phyloP scores from a whole-genome alignment of 2,888 invertebrate genomes.

The Euzophera pinguis region DNA sequence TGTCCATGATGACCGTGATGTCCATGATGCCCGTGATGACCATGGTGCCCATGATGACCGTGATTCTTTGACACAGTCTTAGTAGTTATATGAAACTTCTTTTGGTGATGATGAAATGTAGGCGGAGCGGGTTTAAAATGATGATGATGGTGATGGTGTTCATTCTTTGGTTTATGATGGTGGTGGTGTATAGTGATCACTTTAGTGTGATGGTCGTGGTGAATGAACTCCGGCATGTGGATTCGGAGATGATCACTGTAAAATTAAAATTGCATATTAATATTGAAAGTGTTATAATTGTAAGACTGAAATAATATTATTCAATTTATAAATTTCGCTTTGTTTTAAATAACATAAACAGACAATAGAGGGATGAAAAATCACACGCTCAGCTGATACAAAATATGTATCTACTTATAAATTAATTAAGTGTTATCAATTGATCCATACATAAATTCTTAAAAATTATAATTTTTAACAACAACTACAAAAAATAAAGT shows the following conservation, averaged over 20 bases:
- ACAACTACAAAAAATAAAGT: no score
- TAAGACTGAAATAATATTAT: background rate
- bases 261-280: constrained; percentile 26
- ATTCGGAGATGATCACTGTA: constrained; percentile 79
- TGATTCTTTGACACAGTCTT: constrained; percentile 47
- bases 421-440: no score
- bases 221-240: constrained; percentile 80
- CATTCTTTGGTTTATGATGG: constrained; percentile 70
- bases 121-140: constrained; percentile 43
- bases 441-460: no score
- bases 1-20: constrained; percentile 23
- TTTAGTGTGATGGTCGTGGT: constrained; percentile 81
- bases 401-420: no score
- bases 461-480: background rate
- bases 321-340: no score
- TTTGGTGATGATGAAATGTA: constrained; percentile 53
- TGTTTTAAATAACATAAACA: no score
- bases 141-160: constrained; percentile 61
- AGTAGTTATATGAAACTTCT: constrained; percentile 50
- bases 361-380: no score
- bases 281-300: constrained; percentile 1
- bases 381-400: no score
- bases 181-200: constrained; percentile 80
- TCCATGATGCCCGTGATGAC: constrained; percentile 32
- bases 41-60: constrained; percentile 20